phyloP scores from a whole-genome alignment of 2,797 vertebrate species.

The Pseudomugil gertrudae region DNA sequence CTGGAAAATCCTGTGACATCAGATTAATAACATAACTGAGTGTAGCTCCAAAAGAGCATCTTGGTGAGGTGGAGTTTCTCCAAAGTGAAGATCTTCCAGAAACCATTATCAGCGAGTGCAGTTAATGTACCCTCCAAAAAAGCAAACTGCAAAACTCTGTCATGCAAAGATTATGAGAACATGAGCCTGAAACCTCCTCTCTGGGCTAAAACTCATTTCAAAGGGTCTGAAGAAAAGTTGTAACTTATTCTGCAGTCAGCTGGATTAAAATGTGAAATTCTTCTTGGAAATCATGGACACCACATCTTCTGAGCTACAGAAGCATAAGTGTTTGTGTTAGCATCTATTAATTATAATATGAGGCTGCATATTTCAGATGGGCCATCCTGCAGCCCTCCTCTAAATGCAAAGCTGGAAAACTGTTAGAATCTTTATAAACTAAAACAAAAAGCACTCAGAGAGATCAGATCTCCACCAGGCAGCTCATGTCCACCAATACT shows the following conservation, averaged over 20 bases:
- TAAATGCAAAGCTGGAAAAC: too few species aligned
- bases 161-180: background rate
- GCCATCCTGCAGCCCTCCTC: too few species aligned
- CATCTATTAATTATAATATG: background rate
- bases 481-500: too few species aligned
- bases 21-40: background rate
- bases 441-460: too few species aligned
- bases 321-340: background rate
- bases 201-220: background rate
- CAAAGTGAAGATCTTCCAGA: background rate
- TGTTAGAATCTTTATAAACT: too few species aligned
- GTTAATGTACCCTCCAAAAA: background rate
- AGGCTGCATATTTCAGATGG: too few species aligned
- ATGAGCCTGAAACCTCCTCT: background rate
- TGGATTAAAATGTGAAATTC: background rate
- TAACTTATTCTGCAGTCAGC: background rate
- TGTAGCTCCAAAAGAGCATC: background rate
- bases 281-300: background rate
- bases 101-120: background rate
- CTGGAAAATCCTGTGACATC: too few species aligned
- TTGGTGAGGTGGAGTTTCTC: background rate
- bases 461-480: too few species aligned
- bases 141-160: background rate
- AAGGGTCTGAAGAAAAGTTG: background rate
- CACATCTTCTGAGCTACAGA: background rate